phyloP scores from a whole-genome alignment of 2,797 vertebrate genomes.

The Lepus townsendii region DNA sequence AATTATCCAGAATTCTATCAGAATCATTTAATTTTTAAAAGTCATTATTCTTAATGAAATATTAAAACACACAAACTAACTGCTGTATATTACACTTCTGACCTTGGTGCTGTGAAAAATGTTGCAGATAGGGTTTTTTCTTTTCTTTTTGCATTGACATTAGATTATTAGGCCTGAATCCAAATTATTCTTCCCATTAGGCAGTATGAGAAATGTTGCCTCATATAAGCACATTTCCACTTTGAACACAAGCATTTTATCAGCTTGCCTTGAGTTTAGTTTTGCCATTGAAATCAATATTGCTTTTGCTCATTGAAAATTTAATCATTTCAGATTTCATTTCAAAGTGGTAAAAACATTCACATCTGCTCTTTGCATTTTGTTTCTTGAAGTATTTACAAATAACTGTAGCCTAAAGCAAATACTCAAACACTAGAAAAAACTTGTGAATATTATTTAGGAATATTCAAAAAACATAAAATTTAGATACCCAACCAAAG shows the following conservation, averaged over 20 bases:
- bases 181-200: background rate
- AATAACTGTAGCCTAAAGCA: background rate
- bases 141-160: background rate
- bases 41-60: background rate
- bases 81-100: background rate
- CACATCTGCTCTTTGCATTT: background rate
- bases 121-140: background rate
- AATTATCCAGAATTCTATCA: background rate
- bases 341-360: background rate
- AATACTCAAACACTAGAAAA: background rate
- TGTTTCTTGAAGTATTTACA: background rate
- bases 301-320: background rate
- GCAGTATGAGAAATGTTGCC: background rate
- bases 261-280: background rate
- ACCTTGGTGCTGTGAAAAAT: conserved; percentile 23
- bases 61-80: background rate
- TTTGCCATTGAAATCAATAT: background rate
- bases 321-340: conserved; percentile 36
- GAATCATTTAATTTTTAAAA: conserved; percentile 2
- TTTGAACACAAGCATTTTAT: conserved; percentile 25
- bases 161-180: conserved; percentile 1
- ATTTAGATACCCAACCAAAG: background rate
- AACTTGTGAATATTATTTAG: background rate
- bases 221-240: background rate
- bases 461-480: conserved; percentile 7